Conservation (phyloP, 2,113 vertebrate species). For the Miniopterus natalensis region DNA sequence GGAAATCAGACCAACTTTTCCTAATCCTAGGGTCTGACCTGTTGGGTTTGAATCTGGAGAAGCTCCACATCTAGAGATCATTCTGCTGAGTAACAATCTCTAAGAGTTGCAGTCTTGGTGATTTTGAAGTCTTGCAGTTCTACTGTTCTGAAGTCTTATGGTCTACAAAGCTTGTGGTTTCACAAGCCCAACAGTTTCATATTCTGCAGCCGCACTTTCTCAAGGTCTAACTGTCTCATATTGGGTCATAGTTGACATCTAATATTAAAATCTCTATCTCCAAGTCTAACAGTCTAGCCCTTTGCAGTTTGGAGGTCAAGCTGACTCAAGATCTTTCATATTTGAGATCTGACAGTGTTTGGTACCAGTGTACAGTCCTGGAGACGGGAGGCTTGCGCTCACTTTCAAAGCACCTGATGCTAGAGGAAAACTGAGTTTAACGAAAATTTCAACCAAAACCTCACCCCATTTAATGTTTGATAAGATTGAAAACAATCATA, state of each 20-base stretch:
- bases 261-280: not conserved
- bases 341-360: not conserved
- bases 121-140: not conserved
- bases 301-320: not conserved
- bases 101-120: not conserved
- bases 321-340: not conserved
- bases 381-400: not conserved
- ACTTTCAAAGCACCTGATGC: not conserved
- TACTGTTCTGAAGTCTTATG: not conserved
- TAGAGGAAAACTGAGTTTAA: not conserved
- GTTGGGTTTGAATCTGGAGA: constrained; percentile 50
- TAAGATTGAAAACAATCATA: not conserved
- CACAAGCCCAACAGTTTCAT: not conserved
- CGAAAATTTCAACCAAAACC: not conserved
- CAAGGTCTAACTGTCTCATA: not conserved
- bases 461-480: not conserved
- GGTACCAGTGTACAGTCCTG: not conserved
- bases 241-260: not conserved
- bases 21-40: not conserved
- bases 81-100: not conserved
- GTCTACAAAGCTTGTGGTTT: not conserved
- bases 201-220: not conserved
- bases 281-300: not conserved
- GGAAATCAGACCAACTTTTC: not conserved
- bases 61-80: not conserved